Base-by-base conservation (phyloP, 2,888 invertebrate species). In the Plusia festucae region DNA sequence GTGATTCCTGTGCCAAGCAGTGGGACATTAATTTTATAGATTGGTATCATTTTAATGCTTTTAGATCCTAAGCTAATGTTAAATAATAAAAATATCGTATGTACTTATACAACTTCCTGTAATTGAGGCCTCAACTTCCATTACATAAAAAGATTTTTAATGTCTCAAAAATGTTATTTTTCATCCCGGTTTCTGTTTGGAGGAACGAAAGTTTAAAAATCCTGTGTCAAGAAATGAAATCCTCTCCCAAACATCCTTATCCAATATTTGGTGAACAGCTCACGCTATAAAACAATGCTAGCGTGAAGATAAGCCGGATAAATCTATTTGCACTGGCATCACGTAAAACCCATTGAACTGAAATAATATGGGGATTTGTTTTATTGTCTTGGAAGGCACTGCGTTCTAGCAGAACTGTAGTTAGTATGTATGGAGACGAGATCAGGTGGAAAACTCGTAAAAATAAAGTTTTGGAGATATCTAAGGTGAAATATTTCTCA, bases 341-440 rank as follows among this genome's bases (percentile, higher is more conserved):
- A 79, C 81, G 81, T 78, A 78, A 68, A 72, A 55, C 55, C 66
- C 68, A 72, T 79, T 81, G 81, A 78, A 79, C 75, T 73, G 75
- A 78, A 79, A 81, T 79, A 81, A 81, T 75, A 73, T 65, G 60
- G 24, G 72, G 64, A 69, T 78, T 72, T 81, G 68, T 75, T 78
- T 72, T 78, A 81, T 70, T 81, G 68, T 66, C 54, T 59, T 63
- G 53, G 52, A 46, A 60, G 72, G 52, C 54, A 57, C 76, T 49
- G 49, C 27, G 7, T 40, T 40, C 46, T 54, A 20, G 20, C 20
- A 34, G 13, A n/a, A 18, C 11, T 20, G 32, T 11, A n/a, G 46
- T 49, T 18, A 20, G 11, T 9, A 20, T 20, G 20, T 49, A 49
- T 49, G 18, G 46, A 49, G 18, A 49, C 46, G 46, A 49, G 46